Conservation (phyloP, 2,888 invertebrate species). For the Megaustenia siamemsis region DNA sequence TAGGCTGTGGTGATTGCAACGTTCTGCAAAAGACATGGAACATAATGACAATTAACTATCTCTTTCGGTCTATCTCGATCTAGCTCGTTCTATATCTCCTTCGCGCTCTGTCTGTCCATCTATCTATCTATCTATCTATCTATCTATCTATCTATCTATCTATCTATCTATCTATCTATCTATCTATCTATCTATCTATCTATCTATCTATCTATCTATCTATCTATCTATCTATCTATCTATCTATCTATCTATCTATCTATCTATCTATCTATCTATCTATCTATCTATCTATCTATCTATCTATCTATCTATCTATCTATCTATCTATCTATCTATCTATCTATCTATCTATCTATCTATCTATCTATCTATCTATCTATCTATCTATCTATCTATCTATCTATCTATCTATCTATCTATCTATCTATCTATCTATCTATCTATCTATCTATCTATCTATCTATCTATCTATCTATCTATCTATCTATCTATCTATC, state of each 20-base stretch:
- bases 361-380: no score
- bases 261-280: not conserved
- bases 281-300: not conserved
- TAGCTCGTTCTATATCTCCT: not conserved
- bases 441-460: no score
- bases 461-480: no score
- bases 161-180: not conserved
- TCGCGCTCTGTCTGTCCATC: not conserved
- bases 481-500: no score
- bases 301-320: not conserved
- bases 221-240: not conserved
- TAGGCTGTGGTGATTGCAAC: no score
- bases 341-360: no score
- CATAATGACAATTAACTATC: not conserved
- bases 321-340: not conserved
- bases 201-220: not conserved
- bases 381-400: no score
- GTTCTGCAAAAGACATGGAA: not conserved
- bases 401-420: no score
- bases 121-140: not conserved
- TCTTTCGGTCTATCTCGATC: not conserved
- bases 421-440: no score
- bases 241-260: not conserved
- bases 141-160: not conserved
- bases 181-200: not conserved